Evolutionary conservation across 2,797 vertebrate genomes (phyloP).

Genomic region (Amblyraja radiata): DNA sequence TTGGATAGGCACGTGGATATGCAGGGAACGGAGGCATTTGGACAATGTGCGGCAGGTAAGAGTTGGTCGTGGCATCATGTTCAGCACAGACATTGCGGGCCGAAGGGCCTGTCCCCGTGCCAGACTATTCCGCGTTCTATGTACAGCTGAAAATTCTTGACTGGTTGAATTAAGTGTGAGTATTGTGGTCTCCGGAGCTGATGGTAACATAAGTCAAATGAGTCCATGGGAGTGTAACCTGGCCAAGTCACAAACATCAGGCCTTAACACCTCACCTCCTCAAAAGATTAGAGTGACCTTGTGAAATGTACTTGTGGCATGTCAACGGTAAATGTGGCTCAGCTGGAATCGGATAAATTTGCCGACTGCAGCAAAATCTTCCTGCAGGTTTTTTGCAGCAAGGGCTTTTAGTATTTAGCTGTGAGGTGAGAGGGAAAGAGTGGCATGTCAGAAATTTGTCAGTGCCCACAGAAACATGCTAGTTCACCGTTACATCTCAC

Average conservation of each 20-base stretch:
- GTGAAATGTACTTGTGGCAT: neutral
- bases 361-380: neutral
- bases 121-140: no score
- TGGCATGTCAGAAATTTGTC: no score
- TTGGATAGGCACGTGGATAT: no score
- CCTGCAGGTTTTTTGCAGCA: neutral
- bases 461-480: no score
- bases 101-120: no score
- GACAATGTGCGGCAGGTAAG: no score
- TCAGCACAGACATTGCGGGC: no score
- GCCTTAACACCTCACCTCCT: no score
- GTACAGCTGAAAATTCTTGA: neutral
- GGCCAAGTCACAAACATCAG: neutral
- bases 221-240: neutral
- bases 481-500: no score
- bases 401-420: neutral
- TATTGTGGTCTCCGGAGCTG: neutral
- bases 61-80: no score
- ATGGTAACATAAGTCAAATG: neutral
- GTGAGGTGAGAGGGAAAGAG: neutral
- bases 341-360: neutral
- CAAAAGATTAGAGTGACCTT: neutral
- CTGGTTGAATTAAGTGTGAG: neutral
- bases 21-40: no score
- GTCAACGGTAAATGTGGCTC: neutral